A percentile compares a stretch with the other conserved stretches of the same genome.
These are phyloP conservation scores for Pollachius pollachius DNA, from an alignment of 2,113 vertebrate genomes.

Conservation along the genomic window DNA sequence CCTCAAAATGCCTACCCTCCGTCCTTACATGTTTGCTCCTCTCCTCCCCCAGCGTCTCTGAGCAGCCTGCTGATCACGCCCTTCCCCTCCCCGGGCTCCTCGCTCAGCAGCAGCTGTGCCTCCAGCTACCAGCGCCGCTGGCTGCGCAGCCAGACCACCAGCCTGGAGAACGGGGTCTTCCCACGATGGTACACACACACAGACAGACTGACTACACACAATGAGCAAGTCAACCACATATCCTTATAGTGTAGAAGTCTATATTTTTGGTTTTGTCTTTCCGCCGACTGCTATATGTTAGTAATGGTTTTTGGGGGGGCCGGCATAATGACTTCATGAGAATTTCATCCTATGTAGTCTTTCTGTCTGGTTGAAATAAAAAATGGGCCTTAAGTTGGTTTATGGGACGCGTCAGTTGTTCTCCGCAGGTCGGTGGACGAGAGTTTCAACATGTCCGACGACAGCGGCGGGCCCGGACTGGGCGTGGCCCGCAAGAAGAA, in stretches of 20 bases:
- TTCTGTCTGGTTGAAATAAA: no score
- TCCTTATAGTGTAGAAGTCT: not conserved
- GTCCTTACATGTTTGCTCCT: not conserved
- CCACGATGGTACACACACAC: conserved; percentile 82
- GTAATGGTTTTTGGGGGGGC: no score
- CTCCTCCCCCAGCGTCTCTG: conserved; percentile 81
- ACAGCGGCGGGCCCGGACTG: conserved; percentile 84
- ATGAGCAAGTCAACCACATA: conserved; percentile 13
- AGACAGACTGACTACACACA: conserved; percentile 14
- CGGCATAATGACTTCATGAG: no score
- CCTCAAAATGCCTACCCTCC: not conserved
- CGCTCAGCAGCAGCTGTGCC: conserved; percentile 93
- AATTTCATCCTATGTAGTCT: no score
- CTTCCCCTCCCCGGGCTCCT: conserved; percentile 94
- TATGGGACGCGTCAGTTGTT: not conserved
- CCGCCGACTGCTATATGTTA: no score
- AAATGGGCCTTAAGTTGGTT: no score
- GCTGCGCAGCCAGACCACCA: conserved; percentile 97
- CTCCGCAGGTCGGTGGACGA: conserved; percentile 90
- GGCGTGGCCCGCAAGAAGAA: conserved; percentile 93
- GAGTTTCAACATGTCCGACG: conserved; percentile 98
- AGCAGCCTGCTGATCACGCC: conserved; percentile 97
- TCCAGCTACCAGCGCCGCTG: conserved; percentile 97
- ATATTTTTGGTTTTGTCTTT: no score
- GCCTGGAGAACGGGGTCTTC: conserved; percentile 96